phyloP scores from a whole-genome alignment of 2,888 invertebrate genomes.

The Meiosimyza platycephala region DNA sequence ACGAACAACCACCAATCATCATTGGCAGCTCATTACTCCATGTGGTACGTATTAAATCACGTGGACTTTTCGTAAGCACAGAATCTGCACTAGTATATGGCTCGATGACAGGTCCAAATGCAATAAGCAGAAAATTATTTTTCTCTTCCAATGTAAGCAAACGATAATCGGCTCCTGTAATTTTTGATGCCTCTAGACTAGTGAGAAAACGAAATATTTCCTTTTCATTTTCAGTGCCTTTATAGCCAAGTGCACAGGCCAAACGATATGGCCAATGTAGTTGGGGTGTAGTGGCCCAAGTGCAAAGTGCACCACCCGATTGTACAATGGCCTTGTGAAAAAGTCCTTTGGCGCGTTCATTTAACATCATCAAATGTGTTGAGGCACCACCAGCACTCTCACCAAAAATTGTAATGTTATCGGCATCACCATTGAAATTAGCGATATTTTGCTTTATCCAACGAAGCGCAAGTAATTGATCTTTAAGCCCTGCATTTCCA shows the following conservation, averaged over 20 bases:
- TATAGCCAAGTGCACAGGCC: slow-evolving; percentile 61
- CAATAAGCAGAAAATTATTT: slow-evolving; percentile 51
- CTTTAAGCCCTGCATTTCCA: slow-evolving; percentile 70
- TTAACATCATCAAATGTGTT: slow-evolving; percentile 67
- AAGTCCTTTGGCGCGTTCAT: slow-evolving; percentile 66
- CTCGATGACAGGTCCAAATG: slow-evolving; percentile 61
- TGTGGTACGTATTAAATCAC: slow-evolving; percentile 52
- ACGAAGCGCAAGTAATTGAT: slow-evolving; percentile 68
- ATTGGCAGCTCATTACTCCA: slow-evolving; percentile 64
- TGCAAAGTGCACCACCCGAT: slow-evolving; percentile 59
- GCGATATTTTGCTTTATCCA: slow-evolving; percentile 69
- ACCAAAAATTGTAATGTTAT: slow-evolving; percentile 70
- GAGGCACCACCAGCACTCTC: slow-evolving; percentile 69
- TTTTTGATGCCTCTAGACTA: slow-evolving; percentile 46
- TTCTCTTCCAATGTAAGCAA: slow-evolving; percentile 56
- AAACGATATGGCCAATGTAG: slow-evolving; percentile 58
- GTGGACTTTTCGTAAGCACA: slow-evolving; percentile 55
- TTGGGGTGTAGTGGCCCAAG: slow-evolving; percentile 56
- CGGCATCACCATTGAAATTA: slow-evolving; percentile 69
- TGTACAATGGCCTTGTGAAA: slow-evolving; percentile 65
- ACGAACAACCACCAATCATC: slow-evolving; percentile 62
- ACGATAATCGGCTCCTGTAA: slow-evolving; percentile 50
- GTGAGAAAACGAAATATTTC: slow-evolving; percentile 51
- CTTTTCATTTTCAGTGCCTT: slow-evolving; percentile 60
- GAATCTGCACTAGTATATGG: slow-evolving; percentile 59